Base-by-base conservation (phyloP, 2,113 vertebrate genomes). In the Bothrops jararaca region DNA sequence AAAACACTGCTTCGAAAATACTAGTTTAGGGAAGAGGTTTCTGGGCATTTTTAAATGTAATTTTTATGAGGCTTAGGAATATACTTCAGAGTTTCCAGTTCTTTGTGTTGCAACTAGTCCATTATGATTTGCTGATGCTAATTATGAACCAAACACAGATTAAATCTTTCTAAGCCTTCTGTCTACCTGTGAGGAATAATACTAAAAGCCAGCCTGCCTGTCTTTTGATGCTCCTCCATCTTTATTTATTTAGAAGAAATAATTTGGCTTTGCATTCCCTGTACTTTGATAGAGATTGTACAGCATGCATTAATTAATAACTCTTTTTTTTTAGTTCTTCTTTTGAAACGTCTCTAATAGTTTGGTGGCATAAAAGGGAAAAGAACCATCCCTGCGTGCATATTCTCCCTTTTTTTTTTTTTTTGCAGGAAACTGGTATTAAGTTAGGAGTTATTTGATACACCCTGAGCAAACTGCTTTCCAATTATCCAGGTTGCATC, bases 401-500 rank as follows among this genome's bases (percentile, higher is more conserved):
- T 95, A 34, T 91, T 45, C 48, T 50, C 6, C 8, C 48, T 9
- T 0, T 9, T 50, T 50, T 50, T 50, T 50, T 50, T 50, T 50
- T 50, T 50, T 50, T 50, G 3, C 80, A 92, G 45, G 85, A 86
- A 60, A 91, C 54, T 10, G 1, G 48, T 92, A 90, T 52, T 57
- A 54, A 64, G 52, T 89, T 85, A 52, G 0, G n/a, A 88, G 24
- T 20, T 50, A 0, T 12, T 29, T 93, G 89, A 54, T 74, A 94
- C 34, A n/a, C 26, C 91, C 87, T 93, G 92, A 90, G 64, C 5
- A 92, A 4, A 29, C 88, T 13, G 42, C 6, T 64, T 7, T 89
- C 95, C 90, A 93, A 94, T 91, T 96, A 95, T 39, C 92, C 42
- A 15, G 60, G 24, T 54, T 92, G 52, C n/a, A 11, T 91, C 91